Base-by-base conservation (phyloP, 2,888 invertebrate species). In the Rhaphigaster nebulosa region DNA sequence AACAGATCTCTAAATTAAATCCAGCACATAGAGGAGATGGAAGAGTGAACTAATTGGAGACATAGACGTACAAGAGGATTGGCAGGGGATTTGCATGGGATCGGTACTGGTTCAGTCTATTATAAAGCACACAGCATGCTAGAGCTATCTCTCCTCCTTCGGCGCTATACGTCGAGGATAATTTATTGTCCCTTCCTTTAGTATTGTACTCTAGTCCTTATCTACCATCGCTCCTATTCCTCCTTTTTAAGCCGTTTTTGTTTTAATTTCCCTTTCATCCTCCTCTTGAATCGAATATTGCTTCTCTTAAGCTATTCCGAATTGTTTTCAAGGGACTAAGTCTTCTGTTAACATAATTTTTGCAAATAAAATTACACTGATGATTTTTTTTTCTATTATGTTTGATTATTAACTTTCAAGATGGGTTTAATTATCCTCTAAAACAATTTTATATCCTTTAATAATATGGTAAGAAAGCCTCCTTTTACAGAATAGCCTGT, bases 201-300 rank as follows among this genome's bases (percentile, higher is more conserved):
- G 88, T 88, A 88, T 88, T 88, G 88, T 88, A 88, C 88, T 12
- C 88, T 65, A 38, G 56, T 65, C 56, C 54, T 60, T 54, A 87
- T 87, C 87, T 26, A 18, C 34, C 56, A 87, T 54, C 87, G 45
- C 45, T 84, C 38, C 45, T 84, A 84, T 84, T 84, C n/a, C 84
- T 84, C 84, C 84, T 84, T 84, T n/a, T n/a, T 80, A 45, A 23
- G 80, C 45, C 80, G n/a, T 45, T 80, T 50, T 84, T 84, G 84
- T 84, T 84, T 84, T 76, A 8, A 76, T 76, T 76, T 76, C 70
- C 6, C 41, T 84, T 84, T 84, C 84, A 41, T 84, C 84, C 84
- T 80, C 26, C 41, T 26, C 84, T 50, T 20, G 84, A 84, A 84
- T 84, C 45, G 13, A n/a, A 84, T 84, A 45, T 4, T 5, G 45